Percentiles rank a stretch among this genome's conserved stretches.
phyloP scores from a whole-genome alignment of 2,888 invertebrate genomes.

The Melinaea marsaeus region DNA sequence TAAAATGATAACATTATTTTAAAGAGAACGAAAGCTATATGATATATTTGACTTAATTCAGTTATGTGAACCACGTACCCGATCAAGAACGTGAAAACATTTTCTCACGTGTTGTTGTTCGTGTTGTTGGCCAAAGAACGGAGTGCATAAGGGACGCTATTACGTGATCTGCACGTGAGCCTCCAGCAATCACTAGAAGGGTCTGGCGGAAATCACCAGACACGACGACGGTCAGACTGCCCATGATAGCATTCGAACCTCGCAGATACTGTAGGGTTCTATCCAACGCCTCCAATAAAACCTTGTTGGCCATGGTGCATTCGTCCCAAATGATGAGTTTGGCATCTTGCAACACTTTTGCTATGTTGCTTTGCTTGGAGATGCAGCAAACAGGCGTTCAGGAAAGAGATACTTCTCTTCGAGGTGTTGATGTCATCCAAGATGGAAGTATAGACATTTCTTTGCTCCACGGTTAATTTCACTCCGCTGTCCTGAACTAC shows the following conservation, averaged over 20 bases:
- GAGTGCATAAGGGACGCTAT: conserved; percentile 36
- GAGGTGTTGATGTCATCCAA: no score
- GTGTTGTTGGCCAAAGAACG: conserved; percentile 30
- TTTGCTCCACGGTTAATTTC: no score
- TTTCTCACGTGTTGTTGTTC: no score
- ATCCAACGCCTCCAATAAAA: conserved; percentile 38
- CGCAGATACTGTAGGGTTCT: conserved; percentile 39
- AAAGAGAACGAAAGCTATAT: no score
- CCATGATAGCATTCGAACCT: conserved; percentile 33
- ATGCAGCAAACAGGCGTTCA: not conserved
- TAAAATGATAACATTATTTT: no score
- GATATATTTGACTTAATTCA: no score
- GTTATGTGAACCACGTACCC: no score
- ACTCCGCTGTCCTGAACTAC: no score
- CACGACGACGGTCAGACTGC: conserved; percentile 35
- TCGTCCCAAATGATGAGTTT: conserved; percentile 38
- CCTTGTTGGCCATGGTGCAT: conserved; percentile 37
- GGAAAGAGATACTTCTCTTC: no score
- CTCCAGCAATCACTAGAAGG: conserved; percentile 36
- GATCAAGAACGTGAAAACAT: no score
- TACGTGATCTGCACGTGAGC: conserved; percentile 36
- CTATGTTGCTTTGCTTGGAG: conserved; percentile 39
- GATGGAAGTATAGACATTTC: no score
- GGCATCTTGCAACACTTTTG: conserved; percentile 37
- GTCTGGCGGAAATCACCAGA: conserved; percentile 37